A percentile compares a stretch with the other conserved stretches of the same genome.
phyloP scores from a whole-genome alignment of 2,888 invertebrate genomes.

The Brachynemurus nebulosus region DNA sequence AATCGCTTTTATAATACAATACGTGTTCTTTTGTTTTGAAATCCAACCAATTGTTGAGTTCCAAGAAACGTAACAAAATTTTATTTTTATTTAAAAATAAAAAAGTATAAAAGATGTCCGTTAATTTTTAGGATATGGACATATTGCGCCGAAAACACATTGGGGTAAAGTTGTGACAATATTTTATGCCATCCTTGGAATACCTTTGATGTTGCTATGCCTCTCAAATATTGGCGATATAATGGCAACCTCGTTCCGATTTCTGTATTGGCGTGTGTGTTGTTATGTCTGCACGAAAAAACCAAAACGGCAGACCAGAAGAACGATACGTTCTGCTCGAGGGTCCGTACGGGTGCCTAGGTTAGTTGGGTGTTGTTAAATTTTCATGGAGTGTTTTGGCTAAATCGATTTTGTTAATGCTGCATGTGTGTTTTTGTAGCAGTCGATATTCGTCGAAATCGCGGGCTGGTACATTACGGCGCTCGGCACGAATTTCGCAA shows the following conservation, averaged over 20 bases:
- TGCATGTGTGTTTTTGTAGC: slow-evolving; percentile 8
- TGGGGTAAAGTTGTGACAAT: slow-evolving; percentile 91
- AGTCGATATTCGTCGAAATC: slow-evolving; percentile 28
- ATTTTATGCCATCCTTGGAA: slow-evolving; percentile 89
- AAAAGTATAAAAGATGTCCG: too few relatives aligned
- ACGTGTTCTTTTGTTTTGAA: too few relatives aligned
- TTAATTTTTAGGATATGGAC: slow-evolving; percentile 76
- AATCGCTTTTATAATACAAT: too few relatives aligned
- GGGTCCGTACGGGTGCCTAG: not conserved
- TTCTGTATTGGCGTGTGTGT: slow-evolving; percentile 86
- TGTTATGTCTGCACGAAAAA: slow-evolving; percentile 80
- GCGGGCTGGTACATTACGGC: slow-evolving; percentile 37
- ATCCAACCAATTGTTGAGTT: too few relatives aligned
- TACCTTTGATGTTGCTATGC: slow-evolving; percentile 88
- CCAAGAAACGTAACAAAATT: too few relatives aligned
- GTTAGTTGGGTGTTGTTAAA: not conserved
- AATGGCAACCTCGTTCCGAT: slow-evolving; percentile 86
- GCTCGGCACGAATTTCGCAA: slow-evolving; percentile 44
- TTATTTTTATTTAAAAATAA: too few relatives aligned
- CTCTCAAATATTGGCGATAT: slow-evolving; percentile 88
- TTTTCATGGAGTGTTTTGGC: not conserved
- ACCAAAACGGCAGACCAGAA: slow-evolving; percentile 42
- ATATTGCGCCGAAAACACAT: slow-evolving; percentile 87
- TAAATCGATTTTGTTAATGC: not conserved
- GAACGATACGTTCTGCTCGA: slow-evolving; percentile 19